phyloP scores from a whole-genome alignment of 2,888 invertebrate species.

The Aphidoletes aphidimyza region DNA sequence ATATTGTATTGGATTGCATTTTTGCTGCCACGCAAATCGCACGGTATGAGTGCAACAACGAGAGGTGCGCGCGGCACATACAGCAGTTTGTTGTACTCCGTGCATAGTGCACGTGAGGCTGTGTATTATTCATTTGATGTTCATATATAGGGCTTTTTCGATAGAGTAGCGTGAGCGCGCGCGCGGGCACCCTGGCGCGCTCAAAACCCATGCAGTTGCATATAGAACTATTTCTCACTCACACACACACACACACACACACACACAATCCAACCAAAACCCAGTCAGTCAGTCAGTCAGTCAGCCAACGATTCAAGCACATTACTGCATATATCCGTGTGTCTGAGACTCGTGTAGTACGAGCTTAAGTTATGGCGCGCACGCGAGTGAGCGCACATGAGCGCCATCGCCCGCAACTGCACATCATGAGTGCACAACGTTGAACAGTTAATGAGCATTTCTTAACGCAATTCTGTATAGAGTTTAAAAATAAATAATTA shows the following conservation, averaged over 20 bases:
- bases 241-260: too few relatives aligned
- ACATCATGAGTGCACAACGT: background rate
- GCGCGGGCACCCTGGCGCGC: too few relatives aligned
- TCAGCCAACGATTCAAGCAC: too few relatives aligned
- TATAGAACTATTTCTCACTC: slow-evolving; percentile 28
- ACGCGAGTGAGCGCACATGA: too few relatives aligned
- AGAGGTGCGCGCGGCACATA: background rate
- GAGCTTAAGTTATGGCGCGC: too few relatives aligned
- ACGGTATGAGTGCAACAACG: background rate
- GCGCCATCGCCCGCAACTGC: background rate
- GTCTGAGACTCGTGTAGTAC: too few relatives aligned
- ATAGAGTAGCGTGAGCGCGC: too few relatives aligned
- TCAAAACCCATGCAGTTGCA: background rate
- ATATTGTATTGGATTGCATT: slow-evolving; percentile 51
- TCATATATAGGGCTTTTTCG: background rate
- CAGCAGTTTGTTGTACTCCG: background rate
- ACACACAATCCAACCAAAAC: too few relatives aligned
- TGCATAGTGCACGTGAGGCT: slow-evolving; percentile 46
- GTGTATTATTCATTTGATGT: slow-evolving; percentile 33
- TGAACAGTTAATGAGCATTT: slow-evolving; percentile 30
- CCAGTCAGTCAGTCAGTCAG: too few relatives aligned
- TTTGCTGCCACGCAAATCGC: background rate
- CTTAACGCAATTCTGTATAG: slow-evolving; percentile 6
- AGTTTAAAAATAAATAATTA: slow-evolving; percentile 41
- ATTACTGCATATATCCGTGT: too few relatives aligned